Conservation (phyloP, 2,113 vertebrate genomes). For the Catharus fuscescens region DNA sequence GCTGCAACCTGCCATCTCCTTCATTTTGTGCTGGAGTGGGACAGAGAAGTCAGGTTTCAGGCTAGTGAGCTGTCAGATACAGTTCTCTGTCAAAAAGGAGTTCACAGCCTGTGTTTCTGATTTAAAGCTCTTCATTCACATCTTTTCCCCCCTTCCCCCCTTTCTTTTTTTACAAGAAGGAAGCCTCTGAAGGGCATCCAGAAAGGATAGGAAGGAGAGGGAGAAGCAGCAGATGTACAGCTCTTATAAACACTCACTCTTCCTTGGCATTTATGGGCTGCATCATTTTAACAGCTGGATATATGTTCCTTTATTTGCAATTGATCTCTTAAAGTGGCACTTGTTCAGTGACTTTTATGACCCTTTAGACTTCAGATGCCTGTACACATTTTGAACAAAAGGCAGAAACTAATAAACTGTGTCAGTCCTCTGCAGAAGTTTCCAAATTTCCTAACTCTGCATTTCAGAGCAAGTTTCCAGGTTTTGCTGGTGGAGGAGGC, state of each 20-base stretch:
- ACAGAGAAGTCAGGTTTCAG: background rate
- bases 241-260: background rate
- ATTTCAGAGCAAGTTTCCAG: background rate
- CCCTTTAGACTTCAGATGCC: background rate
- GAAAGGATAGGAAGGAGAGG: background rate
- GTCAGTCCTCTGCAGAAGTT: background rate
- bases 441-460: background rate
- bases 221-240: background rate
- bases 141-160: rapidly evolving
- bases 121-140: background rate
- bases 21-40: background rate
- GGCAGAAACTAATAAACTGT: background rate
- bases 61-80: background rate
- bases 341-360: background rate
- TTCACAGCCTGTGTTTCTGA: background rate
- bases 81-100: background rate
- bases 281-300: background rate
- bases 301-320: background rate
- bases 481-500: background rate
- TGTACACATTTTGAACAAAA: background rate
- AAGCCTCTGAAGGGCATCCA: background rate
- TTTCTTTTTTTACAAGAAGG: background rate
- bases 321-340: background rate
- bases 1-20: background rate
- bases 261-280: background rate